Evolutionary conservation across 1,140 invertebrate genomes (phyloP).

Genomic region (Magallana gigas): DNA sequence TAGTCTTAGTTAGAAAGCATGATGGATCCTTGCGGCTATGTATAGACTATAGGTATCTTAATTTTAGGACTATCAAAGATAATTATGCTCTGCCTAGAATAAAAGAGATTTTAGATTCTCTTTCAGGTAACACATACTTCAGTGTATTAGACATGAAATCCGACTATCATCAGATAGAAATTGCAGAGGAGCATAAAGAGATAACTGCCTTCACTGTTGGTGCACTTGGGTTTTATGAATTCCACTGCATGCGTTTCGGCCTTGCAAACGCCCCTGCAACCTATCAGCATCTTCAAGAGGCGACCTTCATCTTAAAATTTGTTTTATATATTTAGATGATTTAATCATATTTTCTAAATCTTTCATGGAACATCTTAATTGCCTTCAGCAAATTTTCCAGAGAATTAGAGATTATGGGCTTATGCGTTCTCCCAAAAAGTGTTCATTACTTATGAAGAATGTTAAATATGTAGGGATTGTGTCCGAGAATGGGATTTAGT

Average conservation of each 20-base stretch:
- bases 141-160: conserved; percentile 72
- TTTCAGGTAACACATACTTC: background rate
- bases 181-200: conserved; percentile 57
- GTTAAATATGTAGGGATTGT: conserved; percentile 20
- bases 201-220: background rate
- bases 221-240: background rate
- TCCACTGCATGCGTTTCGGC: background rate
- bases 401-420: background rate
- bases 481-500: background rate
- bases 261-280: background rate
- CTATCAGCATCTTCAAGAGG: background rate
- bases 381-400: background rate
- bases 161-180: conserved; percentile 74
- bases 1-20: background rate
- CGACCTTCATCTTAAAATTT: background rate
- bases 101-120: too few relatives aligned
- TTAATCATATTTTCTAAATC: background rate
- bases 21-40: too few relatives aligned
- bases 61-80: too few relatives aligned
- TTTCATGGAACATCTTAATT: too few relatives aligned
- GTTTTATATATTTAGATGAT: background rate
- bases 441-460: conserved; percentile 1
- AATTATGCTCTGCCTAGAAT: too few relatives aligned
- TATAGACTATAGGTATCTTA: too few relatives aligned
- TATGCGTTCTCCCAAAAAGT: conserved; percentile 16